Conservation (phyloP, 2,888 invertebrate species). For the Cataglyphis rosenhaueri region DNA sequence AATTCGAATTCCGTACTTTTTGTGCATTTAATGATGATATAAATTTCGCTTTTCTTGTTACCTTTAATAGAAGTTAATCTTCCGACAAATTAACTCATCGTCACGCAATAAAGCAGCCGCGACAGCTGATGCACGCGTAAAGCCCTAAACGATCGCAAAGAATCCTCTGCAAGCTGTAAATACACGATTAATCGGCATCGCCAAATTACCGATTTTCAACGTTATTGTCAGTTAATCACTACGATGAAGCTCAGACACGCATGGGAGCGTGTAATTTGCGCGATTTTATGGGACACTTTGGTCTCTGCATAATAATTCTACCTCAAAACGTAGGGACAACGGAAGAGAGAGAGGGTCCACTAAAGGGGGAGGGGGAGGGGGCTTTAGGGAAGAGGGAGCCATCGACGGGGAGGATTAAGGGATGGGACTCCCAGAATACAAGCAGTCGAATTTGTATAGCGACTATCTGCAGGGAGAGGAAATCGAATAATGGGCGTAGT, state of each 20-base stretch:
- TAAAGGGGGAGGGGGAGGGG: not conserved
- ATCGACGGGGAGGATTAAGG: conserved; percentile 38
- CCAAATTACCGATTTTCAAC: conserved; percentile 57
- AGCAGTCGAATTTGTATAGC: conserved; percentile 61
- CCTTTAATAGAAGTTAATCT: conserved; percentile 29
- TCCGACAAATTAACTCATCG: conserved; percentile 42
- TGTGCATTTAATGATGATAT: not conserved
- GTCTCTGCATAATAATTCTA: conserved; percentile 62
- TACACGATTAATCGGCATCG: conserved; percentile 63
- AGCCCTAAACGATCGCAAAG: conserved; percentile 45
- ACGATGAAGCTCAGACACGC: conserved; percentile 61
- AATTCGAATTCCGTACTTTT: not conserved
- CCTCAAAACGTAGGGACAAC: conserved; percentile 59
- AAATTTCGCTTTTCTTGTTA: not conserved
- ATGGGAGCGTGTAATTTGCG: conserved; percentile 64
- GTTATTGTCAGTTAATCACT: conserved; percentile 69
- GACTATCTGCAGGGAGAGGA: conserved; percentile 59
- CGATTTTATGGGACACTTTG: conserved; percentile 70
- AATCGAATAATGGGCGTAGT: conserved; percentile 59
- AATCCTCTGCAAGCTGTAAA: conserved; percentile 50
- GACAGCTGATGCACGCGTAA: conserved; percentile 44
- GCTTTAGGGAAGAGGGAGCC: not conserved
- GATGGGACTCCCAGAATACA: conserved; percentile 41
- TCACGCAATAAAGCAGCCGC: conserved; percentile 31
- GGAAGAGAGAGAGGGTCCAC: conserved; percentile 39